These are phyloP conservation scores for Epinephelus lanceolatus DNA, from an alignment of 2,113 vertebrate genomes.

Conservation along the genomic window DNA sequence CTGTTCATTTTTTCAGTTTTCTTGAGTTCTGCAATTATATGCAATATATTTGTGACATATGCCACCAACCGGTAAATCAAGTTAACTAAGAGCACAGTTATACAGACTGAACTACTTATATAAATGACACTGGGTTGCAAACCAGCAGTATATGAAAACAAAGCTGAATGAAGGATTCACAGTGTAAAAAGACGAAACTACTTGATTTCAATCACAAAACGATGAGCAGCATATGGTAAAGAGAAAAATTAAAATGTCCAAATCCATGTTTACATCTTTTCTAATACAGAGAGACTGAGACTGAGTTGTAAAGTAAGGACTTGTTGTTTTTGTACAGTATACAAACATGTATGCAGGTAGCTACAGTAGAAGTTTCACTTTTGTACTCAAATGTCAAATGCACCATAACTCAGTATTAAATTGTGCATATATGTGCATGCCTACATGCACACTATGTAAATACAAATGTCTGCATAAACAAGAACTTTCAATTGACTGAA, in stretches of 20 bases:
- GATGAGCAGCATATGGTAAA: slow-evolving; percentile 63
- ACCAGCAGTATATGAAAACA: slow-evolving; percentile 65
- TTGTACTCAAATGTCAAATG: slow-evolving; percentile 86
- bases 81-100: slow-evolving; percentile 58
- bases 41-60: slow-evolving; percentile 64
- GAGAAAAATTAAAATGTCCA: slow-evolving; percentile 50
- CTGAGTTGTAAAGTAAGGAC: slow-evolving; percentile 70
- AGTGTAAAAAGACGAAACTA: slow-evolving; percentile 64
- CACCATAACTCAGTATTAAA: slow-evolving; percentile 84
- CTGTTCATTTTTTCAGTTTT: slow-evolving; percentile 53
- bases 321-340: slow-evolving; percentile 83
- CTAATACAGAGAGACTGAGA: slow-evolving; percentile 70
- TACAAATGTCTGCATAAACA: slow-evolving; percentile 79
- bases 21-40: slow-evolving; percentile 69
- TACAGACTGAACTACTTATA: slow-evolving; percentile 61
- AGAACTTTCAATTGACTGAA: slow-evolving; percentile 83
- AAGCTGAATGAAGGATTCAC: slow-evolving; percentile 61
- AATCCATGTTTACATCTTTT: slow-evolving; percentile 79
- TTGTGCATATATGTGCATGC: slow-evolving; percentile 80
- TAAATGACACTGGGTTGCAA: slow-evolving; percentile 65
- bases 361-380: slow-evolving; percentile 80
- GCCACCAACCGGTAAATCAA: slow-evolving; percentile 60
- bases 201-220: slow-evolving; percentile 55
- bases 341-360: slow-evolving; percentile 81
- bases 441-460: slow-evolving; percentile 79